Base-by-base conservation (phyloP, 2,797 vertebrate genomes). In the Helarctos malayanus region DNA sequence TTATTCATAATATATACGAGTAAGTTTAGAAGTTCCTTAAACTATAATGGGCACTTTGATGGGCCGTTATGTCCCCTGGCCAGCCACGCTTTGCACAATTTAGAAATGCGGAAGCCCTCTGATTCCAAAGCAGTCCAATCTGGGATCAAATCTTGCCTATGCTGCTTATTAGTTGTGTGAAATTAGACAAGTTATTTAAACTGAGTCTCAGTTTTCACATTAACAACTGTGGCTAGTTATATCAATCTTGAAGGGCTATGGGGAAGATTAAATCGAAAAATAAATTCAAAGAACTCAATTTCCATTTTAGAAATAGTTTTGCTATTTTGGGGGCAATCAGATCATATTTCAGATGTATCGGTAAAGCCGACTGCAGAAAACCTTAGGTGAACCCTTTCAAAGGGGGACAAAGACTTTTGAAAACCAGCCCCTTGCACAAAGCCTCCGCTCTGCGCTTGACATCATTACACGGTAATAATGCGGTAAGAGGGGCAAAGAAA, bases 291-390 rank as follows among this genome's bases (percentile, higher is more conserved):
- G 65, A 61, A 76, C 80, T 56, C 5, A 52, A n/a, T 93, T 96
- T 94, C 78, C 83, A 13, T 86, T 61, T 56, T 71, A 80, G 65
- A 75, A 80, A 78, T 86, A 45, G 5, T 89, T 86, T 84, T 94
- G 84, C 47, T 91, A 6, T 80, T 83, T 86, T 59, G 35, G 78
- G 54, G 49, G 38, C 59, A 75, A 73, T 57, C 56, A 71, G 47
- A 89, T 95, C 82, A 80, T 59, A 41, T 96, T 96, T 96, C 61
- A 61, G 89, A 86, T 91, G 25, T 25, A 18, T 83, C 35, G 69
- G 21, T 38, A 45, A 38, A 79, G 0, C 38, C 27, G 25, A 54
- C 35, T 87, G 68, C 94, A 94, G 92, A 83, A 79, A 91, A 93
- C 85, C 88, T 88, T 75, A 95, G 41, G 21, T 68, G 68, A 92